phyloP scores from a whole-genome alignment of 1,140 invertebrate genomes.

The Mercenaria mercenaria region DNA sequence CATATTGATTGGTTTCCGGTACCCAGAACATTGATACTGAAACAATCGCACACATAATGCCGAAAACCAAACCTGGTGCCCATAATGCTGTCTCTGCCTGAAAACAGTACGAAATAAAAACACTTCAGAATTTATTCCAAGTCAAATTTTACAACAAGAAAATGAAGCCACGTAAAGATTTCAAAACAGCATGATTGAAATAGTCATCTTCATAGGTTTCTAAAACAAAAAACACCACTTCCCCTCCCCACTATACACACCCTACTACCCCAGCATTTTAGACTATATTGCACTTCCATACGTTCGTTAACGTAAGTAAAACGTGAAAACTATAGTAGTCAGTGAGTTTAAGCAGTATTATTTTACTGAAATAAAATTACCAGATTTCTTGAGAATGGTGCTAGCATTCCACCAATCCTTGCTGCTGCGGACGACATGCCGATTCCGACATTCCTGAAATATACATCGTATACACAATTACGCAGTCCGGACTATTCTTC shows the following conservation, averaged over 20 bases:
- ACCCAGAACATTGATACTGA: conserved; percentile 42
- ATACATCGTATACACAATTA: no score
- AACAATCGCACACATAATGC: conserved; percentile 53
- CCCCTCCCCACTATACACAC: no score
- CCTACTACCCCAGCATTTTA: no score
- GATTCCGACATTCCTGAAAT: conserved; percentile 68
- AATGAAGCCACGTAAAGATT: no score
- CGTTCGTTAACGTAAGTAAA: no score
- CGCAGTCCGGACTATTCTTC: background rate
- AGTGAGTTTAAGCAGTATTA: no score
- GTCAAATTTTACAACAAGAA: background rate
- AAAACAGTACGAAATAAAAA: background rate
- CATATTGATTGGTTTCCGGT: conserved; percentile 61
- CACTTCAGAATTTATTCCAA: background rate
- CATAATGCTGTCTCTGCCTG: conserved; percentile 44
- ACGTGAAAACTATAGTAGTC: no score
- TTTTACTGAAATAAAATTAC: no score
- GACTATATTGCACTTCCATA: no score
- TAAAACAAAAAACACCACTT: no score
- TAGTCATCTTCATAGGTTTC: no score
- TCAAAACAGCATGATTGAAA: no score
- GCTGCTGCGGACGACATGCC: conserved; percentile 69
- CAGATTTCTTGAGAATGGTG: conserved; percentile 68
- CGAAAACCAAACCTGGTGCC: conserved; percentile 56
- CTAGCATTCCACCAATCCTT: conserved; percentile 70